Conservation (phyloP, 2,888 invertebrate species). For the Aethes cnicana region DNA sequence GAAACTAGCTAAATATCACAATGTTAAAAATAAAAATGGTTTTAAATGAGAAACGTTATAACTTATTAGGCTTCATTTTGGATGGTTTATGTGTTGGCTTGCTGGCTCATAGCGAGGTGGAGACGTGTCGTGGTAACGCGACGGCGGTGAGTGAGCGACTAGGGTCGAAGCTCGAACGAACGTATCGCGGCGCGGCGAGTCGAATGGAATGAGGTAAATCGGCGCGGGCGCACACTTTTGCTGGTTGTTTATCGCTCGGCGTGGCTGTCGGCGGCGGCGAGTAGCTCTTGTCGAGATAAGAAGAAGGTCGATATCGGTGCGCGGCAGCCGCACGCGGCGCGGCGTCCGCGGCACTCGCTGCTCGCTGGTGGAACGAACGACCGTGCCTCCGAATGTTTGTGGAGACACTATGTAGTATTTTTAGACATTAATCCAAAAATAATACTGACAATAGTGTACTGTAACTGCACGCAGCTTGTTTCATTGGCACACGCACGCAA, state of each 20-base stretch:
- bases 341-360: slow-evolving; percentile 16
- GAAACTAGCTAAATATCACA: slow-evolving; percentile 81
- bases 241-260: slow-evolving; percentile 73
- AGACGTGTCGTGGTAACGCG: slow-evolving; percentile 68
- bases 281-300: slow-evolving; percentile 73
- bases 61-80: slow-evolving; percentile 81
- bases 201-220: slow-evolving; percentile 71
- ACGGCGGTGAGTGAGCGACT: slow-evolving; percentile 72
- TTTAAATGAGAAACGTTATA: slow-evolving; percentile 77
- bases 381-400: slow-evolving; percentile 54
- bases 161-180: slow-evolving; percentile 45
- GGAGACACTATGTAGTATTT: slow-evolving; percentile 71
- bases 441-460: slow-evolving; percentile 64
- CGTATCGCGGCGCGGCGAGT: slow-evolving; percentile 34
- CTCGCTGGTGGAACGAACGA: slow-evolving; percentile 35
- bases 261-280: slow-evolving; percentile 43
- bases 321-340: slow-evolving; percentile 12
- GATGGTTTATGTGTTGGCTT: slow-evolving; percentile 79
- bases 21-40: slow-evolving; percentile 73
- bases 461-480: slow-evolving; percentile 53
- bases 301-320: slow-evolving; percentile 69
- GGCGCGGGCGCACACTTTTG: slow-evolving; percentile 80
- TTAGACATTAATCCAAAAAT: slow-evolving; percentile 68
- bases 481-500: slow-evolving; percentile 33
- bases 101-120: slow-evolving; percentile 73